Base-by-base conservation (phyloP, 2,888 invertebrate genomes). In the Lasioglossum figueresi region DNA sequence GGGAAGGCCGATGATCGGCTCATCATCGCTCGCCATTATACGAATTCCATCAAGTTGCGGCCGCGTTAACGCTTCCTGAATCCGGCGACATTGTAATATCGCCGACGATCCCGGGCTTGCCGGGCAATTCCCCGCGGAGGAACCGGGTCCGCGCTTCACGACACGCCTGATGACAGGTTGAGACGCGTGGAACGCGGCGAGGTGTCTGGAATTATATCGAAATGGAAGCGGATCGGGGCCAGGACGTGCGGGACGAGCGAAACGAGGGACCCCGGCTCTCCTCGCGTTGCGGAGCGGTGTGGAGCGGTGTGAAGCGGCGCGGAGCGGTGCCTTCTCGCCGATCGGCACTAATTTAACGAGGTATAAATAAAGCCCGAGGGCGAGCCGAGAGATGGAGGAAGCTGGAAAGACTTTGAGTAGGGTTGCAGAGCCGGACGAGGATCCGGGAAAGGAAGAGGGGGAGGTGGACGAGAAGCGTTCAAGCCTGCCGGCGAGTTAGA, bases 311-410 rank as follows among this genome's bases (percentile, higher is more conserved):
- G 43, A 27, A n/a, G 16, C 45, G 16, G 45, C 0, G 16, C 0
- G 59, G 59, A 27, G 59, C 59, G 59, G 27, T 31, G 63, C 63
- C n/a, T 56, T 56, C 66, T 66, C 91, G 91, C 85, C 91, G 92
- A 94, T 93, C 92, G 91, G 91, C 92, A 90, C 91, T 94, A 94
- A 93, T 94, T 94, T 93, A 93, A 94, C 93, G 93, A 93, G 93
- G 91, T 92, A 93, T 92, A 93, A 93, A 93, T 93, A 93, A 93
- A 93, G 89, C 86, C 85, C 37, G 78, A 87, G 83, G 85, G 80
- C 79, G 79, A 77, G 84, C 43, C 78, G 83, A 76, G 82, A 70
- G 84, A 86, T 34, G 83, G 82, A 83, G 85, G 86, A 86, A 89
- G 88, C 81, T 87, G 83, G 78, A 85, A 85, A 84, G 89, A 86